These are phyloP conservation scores for Hoplodrina ambigua DNA, from an alignment of 2,888 invertebrate species.

Conservation along the genomic window DNA sequence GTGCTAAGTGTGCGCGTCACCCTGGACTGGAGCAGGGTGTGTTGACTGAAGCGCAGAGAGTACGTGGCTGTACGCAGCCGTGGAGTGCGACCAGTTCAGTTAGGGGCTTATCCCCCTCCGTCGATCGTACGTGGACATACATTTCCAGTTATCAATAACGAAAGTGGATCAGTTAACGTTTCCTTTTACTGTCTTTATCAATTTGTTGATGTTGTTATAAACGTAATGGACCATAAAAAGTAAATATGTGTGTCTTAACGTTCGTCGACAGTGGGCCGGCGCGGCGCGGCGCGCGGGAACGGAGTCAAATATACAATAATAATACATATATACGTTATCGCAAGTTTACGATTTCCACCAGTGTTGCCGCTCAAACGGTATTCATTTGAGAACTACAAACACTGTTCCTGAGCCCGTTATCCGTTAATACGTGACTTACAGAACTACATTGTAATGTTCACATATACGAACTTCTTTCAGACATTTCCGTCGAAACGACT, in stretches of 20 bases:
- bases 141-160: conserved; percentile 17
- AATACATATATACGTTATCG: neutral
- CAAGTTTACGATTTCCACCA: conserved; percentile 38
- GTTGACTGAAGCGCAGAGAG: too few species aligned
- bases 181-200: conserved; percentile 29
- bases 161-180: conserved; percentile 2
- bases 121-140: neutral
- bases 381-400: neutral
- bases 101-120: too few species aligned
- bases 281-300: neutral
- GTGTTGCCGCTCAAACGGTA: neutral
- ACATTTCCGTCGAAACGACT: too few species aligned
- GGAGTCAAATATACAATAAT: conserved; percentile 19
- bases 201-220: conserved; percentile 43
- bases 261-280: neutral
- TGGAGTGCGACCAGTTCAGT: too few species aligned
- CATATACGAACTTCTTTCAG: too few species aligned
- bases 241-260: conserved; percentile 13
- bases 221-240: conserved; percentile 35
- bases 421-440: neutral
- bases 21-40: too few species aligned
- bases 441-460: too few species aligned
- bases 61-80: too few species aligned
- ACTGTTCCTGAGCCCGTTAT: neutral
- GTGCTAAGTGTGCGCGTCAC: neutral